Base-by-base conservation (phyloP, 64 coral and sea anemone genomes). In the Montipora capricornis region DNA sequence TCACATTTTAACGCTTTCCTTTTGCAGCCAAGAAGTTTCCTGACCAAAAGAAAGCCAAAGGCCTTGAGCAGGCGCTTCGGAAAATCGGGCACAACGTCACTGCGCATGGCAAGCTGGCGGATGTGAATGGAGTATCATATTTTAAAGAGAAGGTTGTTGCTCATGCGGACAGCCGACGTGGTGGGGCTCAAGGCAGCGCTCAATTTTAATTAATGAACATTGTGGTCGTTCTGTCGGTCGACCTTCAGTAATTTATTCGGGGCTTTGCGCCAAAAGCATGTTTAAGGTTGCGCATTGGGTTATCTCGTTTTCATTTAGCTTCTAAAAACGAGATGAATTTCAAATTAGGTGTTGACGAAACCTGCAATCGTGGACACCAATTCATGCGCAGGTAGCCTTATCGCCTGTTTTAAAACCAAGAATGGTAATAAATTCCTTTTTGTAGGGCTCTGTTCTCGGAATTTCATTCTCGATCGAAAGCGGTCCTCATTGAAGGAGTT, bases 91-190 rank as follows among this genome's bases (percentile, higher is more conserved):
- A 86, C 49, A 71, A 86, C 11, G 47, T 86, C 44, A 71, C 82
- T 1, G 4, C 20, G 0, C 9, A 49, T 20, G 17, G 59, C 9
- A 24, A 16, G 4, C 16, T 49, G 71, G 19, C 82, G 2, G 82
- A 86, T 51, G 82, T 86, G 66, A 86, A 86, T 20, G 82, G 82
- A 22, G 11, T 86, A 1, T 86, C 82, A 1, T 86, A 86, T 71
- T 86, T 49, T 11, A 20, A 86, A 86, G 82, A 86, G 68, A 0
- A 86, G 44, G n/a, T 86, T 9, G 17, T 66, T 11, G 82, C 64
- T 48, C 82, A 86, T 44, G 82, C 14, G 6, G 82, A 86, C n/a
- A 86, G 82, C 19, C 68, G 82, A 20, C 47, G 82, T 17, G 82
- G 82, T 1, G 82, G 82, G 19, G 76, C 76, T 19, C 62, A 86